Evolutionary conservation across 2,113 vertebrate species (phyloP).

Genomic region (Helogale parvula): DNA sequence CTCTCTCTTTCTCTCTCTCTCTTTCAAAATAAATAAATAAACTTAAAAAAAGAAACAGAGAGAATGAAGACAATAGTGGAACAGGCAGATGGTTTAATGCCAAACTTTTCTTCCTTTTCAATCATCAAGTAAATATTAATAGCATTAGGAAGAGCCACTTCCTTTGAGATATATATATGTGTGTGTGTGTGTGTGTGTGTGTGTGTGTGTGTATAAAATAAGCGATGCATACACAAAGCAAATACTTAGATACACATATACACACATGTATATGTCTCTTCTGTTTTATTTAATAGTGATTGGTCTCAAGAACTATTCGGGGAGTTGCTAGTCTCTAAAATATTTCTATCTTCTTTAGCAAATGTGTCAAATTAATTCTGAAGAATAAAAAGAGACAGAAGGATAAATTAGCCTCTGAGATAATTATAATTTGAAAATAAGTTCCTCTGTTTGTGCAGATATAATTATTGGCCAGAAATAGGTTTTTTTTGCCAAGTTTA

Average conservation of each 20-base stretch:
- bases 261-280: neutral
- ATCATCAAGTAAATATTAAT: neutral
- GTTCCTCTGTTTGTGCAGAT: neutral
- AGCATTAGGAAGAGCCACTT: neutral
- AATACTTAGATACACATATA: neutral
- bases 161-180: too few species aligned
- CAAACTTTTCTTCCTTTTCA: neutral
- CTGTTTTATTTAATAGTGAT: neutral
- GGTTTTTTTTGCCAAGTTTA: neutral
- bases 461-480: neutral
- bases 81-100: neutral
- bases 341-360: neutral
- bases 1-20: too few species aligned
- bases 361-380: conserved; percentile 26
- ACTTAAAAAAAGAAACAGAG: too few species aligned
- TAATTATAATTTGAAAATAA: neutral
- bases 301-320: neutral
- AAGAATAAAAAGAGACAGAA: neutral
- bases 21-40: too few species aligned
- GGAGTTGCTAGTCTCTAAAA: neutral
- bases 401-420: neutral
- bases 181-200: too few species aligned
- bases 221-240: neutral
- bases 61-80: neutral
- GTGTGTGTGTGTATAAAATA: too few species aligned